These are phyloP conservation scores for Drosophila repletoides DNA, from an alignment of 1,140 invertebrate species.

Conservation along the genomic window DNA sequence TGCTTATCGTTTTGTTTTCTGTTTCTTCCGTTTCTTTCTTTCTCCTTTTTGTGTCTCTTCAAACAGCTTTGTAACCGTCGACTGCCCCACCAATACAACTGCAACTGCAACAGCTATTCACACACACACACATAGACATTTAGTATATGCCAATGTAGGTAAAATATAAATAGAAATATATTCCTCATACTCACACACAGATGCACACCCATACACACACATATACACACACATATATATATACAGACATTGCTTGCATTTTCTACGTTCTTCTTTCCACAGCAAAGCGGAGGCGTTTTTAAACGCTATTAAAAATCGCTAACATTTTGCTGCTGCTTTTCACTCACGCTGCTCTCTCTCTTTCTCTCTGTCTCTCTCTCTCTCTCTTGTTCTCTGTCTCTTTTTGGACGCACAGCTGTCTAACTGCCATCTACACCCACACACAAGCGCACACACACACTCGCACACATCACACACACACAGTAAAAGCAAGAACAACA, in stretches of 20 bases:
- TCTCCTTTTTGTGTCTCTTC: constrained; percentile 27
- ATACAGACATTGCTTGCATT: constrained; percentile 28
- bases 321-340: constrained; percentile 31
- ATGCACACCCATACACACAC: background rate
- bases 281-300: constrained; percentile 46
- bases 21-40: constrained; percentile 7
- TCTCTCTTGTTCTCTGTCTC: constrained; percentile 26
- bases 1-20: constrained; percentile 13
- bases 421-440: constrained; percentile 48
- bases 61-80: constrained; percentile 48
- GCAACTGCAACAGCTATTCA: background rate
- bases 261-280: constrained; percentile 37
- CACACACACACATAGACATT: constrained; percentile 1
- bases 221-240: background rate
- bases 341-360: constrained; percentile 17
- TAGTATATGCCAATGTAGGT: constrained; percentile 40
- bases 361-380: constrained; percentile 14
- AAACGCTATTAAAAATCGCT: constrained; percentile 50
- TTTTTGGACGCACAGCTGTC: constrained; percentile 37
- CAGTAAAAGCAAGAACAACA: constrained; percentile 16
- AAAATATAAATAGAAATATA: constrained; percentile 18
- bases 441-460: constrained; percentile 30
- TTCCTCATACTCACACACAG: constrained; percentile 5
- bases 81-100: too few species aligned
- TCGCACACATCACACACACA: constrained; percentile 12